Percentiles rank a stretch among this genome's conserved stretches.
phyloP scores from a whole-genome alignment of 2,113 vertebrate species.

The Cryptomyrus ogoouensis region DNA sequence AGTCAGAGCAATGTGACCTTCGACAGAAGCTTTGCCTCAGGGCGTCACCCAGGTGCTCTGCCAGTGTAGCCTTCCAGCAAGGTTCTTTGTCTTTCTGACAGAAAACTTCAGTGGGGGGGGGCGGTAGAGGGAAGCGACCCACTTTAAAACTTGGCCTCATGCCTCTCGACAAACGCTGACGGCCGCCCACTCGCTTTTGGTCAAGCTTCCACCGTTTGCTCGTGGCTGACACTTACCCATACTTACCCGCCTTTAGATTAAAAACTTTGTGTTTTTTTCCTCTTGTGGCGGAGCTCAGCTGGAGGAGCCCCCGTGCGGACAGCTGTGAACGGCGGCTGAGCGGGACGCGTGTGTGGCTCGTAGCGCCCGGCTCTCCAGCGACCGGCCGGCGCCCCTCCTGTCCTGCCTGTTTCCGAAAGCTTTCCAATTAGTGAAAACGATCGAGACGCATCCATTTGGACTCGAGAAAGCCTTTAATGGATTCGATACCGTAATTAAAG shows the following conservation, averaged over 20 bases:
- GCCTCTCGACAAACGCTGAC: neutral
- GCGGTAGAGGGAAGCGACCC: neutral
- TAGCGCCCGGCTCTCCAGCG: neutral
- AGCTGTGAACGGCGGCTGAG: neutral
- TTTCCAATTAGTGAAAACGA: neutral
- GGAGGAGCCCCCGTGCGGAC: neutral
- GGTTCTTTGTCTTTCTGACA: neutral
- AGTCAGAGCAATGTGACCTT: conserved; percentile 4
- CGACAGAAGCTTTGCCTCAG: neutral
- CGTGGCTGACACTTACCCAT: neutral
- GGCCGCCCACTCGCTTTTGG: neutral
- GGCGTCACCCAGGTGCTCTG: neutral
- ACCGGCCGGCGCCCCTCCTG: neutral
- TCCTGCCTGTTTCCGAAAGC: neutral
- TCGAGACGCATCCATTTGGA: neutral
- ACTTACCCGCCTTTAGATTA: neutral
- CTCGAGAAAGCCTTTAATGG: neutral
- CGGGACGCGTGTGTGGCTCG: neutral
- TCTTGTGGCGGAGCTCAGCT: neutral
- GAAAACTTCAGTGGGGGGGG: neutral
- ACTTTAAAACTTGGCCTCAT: neutral
- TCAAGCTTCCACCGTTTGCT: neutral
- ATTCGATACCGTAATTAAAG: neutral
- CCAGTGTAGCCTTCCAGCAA: neutral
- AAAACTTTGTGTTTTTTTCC: neutral